phyloP scores from a whole-genome alignment of 2,888 invertebrate species.

The Sinotaia quadrata region DNA sequence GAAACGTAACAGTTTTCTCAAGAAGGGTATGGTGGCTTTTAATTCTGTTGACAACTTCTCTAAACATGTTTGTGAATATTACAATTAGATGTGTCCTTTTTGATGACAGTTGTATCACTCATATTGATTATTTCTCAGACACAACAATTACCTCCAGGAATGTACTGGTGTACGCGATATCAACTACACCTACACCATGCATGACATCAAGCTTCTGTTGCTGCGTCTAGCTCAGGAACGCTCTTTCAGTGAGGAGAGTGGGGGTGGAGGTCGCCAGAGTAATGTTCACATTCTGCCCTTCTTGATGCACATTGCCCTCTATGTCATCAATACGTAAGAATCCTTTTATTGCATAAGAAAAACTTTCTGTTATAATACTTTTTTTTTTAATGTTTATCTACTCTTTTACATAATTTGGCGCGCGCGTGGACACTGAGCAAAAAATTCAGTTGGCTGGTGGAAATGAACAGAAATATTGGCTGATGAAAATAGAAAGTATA shows the following conservation, averaged over 20 bases:
- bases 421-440: neutral
- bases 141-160: constrained; percentile 74
- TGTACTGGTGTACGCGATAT: constrained; percentile 73
- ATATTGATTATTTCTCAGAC: constrained; percentile 75
- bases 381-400: too few species aligned
- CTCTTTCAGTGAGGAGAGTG: constrained; percentile 97
- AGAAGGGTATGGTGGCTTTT: neutral
- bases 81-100: neutral
- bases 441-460: too few species aligned
- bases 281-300: constrained; percentile 98
- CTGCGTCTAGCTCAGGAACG: constrained; percentile 92
- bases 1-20: neutral
- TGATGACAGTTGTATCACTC: too few species aligned
- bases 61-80: neutral
- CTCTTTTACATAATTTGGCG: neutral
- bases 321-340: constrained; percentile 79
- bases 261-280: constrained; percentile 91
- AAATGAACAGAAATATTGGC: too few species aligned
- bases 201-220: constrained; percentile 92
- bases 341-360: too few species aligned
- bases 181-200: constrained; percentile 80
- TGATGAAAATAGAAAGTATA: too few species aligned
- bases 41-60: neutral
- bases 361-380: too few species aligned
- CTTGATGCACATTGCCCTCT: constrained; percentile 92